phyloP scores from a whole-genome alignment of 2,113 vertebrate genomes.

The Reinhardtius hippoglossoides region DNA sequence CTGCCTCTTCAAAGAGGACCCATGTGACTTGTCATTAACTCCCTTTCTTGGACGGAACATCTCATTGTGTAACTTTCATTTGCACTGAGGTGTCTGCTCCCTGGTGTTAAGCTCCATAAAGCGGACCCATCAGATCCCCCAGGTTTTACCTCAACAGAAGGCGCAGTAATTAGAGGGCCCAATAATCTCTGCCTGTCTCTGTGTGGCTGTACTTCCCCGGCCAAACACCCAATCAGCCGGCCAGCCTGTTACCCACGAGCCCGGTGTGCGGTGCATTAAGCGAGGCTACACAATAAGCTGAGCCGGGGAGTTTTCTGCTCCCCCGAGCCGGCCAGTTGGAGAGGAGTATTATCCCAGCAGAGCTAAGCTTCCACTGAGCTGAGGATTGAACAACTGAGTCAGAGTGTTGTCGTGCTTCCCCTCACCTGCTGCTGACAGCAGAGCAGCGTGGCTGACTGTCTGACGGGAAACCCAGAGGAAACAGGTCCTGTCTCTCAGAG shows the following conservation, averaged over 20 bases:
- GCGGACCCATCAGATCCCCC: constrained; percentile 21
- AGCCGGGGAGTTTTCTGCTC: constrained; percentile 37
- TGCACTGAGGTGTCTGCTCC: not conserved
- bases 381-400: constrained; percentile 53
- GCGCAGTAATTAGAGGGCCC: constrained; percentile 53
- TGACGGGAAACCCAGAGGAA: not conserved
- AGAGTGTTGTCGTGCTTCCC: constrained; percentile 35
- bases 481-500: constrained; percentile 7
- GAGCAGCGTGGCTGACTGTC: constrained; percentile 40
- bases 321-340: constrained; percentile 47
- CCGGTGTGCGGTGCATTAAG: constrained; percentile 32
- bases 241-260: constrained; percentile 33
- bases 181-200: constrained; percentile 63
- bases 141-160: constrained; percentile 66
- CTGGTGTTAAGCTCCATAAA: not conserved
- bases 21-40: not conserved
- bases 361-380: constrained; percentile 65
- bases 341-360: constrained; percentile 49
- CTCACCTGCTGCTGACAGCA: constrained; percentile 47
- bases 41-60: not conserved
- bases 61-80: constrained; percentile 37
- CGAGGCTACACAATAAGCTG: constrained; percentile 40
- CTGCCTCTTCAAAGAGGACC: not conserved
- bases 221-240: constrained; percentile 49
- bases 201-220: constrained; percentile 54